Conservation (phyloP, 2,888 invertebrate genomes). For the Archaeoteleia sp. region DNA sequence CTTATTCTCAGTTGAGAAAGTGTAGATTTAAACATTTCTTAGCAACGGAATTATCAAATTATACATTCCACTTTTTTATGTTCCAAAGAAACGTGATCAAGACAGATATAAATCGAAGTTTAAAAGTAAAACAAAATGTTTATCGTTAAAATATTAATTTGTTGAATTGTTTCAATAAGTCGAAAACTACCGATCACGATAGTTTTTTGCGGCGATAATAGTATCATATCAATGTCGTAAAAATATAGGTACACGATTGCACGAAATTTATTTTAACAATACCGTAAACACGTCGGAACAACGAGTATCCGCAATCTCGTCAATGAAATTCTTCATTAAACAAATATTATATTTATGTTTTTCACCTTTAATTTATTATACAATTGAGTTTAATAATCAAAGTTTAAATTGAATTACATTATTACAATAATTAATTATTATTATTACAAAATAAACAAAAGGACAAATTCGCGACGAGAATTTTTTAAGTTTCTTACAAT, state of each 20-base stretch:
- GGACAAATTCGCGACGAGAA: too few relatives aligned
- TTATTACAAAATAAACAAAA: constrained; percentile 22
- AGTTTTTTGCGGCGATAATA: constrained; percentile 25
- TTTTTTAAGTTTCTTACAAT: constrained; percentile 30
- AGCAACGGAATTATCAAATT: too few relatives aligned
- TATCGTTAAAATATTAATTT: neutral
- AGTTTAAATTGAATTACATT: constrained; percentile 15
- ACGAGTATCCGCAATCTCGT: constrained; percentile 20
- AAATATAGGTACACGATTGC: constrained; percentile 46
- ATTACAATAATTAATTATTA: constrained; percentile 25
- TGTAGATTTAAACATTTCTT: too few relatives aligned
- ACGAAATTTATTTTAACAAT: constrained; percentile 44
- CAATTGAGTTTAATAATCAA: constrained; percentile 24
- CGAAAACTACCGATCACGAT: constrained; percentile 33
- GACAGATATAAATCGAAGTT: too few relatives aligned
- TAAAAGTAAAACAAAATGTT: too few relatives aligned
- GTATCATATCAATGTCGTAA: constrained; percentile 39
- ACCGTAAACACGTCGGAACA: constrained; percentile 44
- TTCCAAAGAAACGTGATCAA: too few relatives aligned
- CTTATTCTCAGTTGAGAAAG: too few relatives aligned
- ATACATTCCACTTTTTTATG: too few relatives aligned
- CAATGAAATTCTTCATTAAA: constrained; percentile 32
- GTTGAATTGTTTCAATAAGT: constrained; percentile 11
- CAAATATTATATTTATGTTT: constrained; percentile 28
- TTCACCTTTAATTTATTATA: constrained; percentile 32